phyloP scores from a whole-genome alignment of 2,113 vertebrate genomes.

The Tyrannus savana region DNA sequence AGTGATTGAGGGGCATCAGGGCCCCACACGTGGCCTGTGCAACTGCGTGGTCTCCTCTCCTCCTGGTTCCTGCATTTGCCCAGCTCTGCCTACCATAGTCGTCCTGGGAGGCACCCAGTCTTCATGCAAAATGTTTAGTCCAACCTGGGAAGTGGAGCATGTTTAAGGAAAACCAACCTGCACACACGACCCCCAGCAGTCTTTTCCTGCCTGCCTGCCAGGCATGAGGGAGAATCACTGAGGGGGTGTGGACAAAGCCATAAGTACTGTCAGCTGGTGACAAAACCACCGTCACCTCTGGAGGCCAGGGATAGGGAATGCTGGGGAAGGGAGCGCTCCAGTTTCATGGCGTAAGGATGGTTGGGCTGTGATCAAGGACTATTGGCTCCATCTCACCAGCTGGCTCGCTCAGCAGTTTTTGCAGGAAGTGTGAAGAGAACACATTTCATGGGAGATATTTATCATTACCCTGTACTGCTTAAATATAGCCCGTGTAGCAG shows the following conservation, averaged over 20 bases:
- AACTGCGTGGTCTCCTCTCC: background rate
- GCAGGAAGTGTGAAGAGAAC: conserved; percentile 63
- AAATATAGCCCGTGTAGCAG: conserved; percentile 62
- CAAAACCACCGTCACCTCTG: fast-evolving
- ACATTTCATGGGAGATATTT: conserved; percentile 63
- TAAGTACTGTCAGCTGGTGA: fast-evolving
- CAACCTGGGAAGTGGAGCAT: fast-evolving
- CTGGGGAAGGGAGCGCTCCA: background rate
- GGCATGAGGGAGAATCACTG: background rate
- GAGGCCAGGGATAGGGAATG: background rate
- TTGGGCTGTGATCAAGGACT: background rate
- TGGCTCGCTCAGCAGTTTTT: conserved; percentile 61
- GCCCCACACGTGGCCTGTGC: background rate
- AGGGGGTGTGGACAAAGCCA: background rate
- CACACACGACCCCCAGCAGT: background rate
- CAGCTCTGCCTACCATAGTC: fast-evolving
- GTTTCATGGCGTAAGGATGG: background rate
- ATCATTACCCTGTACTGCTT: conserved; percentile 60
- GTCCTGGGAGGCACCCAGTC: background rate
- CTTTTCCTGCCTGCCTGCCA: background rate
- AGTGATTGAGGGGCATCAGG: background rate
- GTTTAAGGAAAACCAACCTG: background rate
- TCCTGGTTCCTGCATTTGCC: background rate
- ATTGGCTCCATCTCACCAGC: conserved; percentile 18
- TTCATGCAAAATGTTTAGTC: background rate